Conservation (phyloP, 2,888 invertebrate species). For the Cordilura impudica region DNA sequence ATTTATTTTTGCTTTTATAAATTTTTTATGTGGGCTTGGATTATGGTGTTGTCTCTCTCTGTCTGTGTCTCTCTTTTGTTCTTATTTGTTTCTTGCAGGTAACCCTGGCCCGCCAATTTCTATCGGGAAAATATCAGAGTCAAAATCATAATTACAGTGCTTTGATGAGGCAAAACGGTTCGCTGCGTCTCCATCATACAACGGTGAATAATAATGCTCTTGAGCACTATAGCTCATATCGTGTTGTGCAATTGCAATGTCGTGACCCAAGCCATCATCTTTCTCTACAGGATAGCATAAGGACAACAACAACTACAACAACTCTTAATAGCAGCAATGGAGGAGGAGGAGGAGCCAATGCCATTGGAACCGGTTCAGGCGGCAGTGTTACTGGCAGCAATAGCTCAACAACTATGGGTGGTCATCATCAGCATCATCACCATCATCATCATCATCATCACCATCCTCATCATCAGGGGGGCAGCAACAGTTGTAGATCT, state of each 20-base stretch:
- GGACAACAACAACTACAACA: conserved; percentile 74
- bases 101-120: conserved; percentile 75
- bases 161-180: conserved; percentile 75
- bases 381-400: conserved; percentile 24
- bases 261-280: conserved; percentile 76
- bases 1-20: background rate
- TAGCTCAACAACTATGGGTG: conserved; percentile 6
- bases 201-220: conserved; percentile 76
- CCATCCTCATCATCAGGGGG: conserved; percentile 30
- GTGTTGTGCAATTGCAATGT: conserved; percentile 75
- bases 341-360: background rate
- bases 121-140: conserved; percentile 72
- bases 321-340: conserved; percentile 68
- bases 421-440: too few relatives aligned
- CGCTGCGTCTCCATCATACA: conserved; percentile 75
- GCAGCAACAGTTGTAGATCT: conserved; percentile 63
- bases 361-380: background rate
- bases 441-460: conserved; percentile 39
- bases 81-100: conserved; percentile 67
- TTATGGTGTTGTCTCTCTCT: background rate
- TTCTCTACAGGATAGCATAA: conserved; percentile 76
- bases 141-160: conserved; percentile 76
- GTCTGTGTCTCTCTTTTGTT: background rate
- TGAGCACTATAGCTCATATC: conserved; percentile 74
- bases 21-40: conserved; percentile 5